Conservation (phyloP, 2,888 invertebrate species). For the Scaptodrosophila latifasciaeformis region DNA sequence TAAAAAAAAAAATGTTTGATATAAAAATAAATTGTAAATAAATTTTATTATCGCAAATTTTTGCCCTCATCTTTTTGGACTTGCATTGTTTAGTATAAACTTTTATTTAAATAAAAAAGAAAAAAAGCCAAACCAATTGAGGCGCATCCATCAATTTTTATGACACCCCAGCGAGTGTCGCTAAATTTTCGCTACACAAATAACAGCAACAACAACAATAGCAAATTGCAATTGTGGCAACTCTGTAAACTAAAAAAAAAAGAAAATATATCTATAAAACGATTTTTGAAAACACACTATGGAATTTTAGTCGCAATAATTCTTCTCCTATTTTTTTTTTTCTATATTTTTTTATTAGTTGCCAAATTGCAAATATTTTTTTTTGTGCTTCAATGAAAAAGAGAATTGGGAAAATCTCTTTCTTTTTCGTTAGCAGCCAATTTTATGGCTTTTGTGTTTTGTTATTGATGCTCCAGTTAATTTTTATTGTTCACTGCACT, state of each 20-base stretch:
- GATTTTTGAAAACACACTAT: conserved; percentile 32
- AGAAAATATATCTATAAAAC: conserved; percentile 16
- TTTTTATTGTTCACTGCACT: conserved; percentile 46
- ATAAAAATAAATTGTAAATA: conserved; percentile 8
- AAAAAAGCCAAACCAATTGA: background rate
- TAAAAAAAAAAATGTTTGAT: background rate
- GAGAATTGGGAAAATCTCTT: background rate
- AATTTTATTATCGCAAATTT: conserved; percentile 52
- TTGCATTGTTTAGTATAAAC: no score
- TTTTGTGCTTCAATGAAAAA: no score
- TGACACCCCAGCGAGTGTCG: conserved; percentile 52
- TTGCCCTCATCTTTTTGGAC: conserved; percentile 46
- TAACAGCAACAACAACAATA: background rate
- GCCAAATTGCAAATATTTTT: conserved; percentile 48
- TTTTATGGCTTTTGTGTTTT: conserved; percentile 55
- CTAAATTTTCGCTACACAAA: conserved; percentile 23
- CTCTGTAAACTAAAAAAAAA: conserved; percentile 18
- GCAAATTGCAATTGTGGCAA: background rate
- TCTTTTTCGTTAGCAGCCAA: conserved; percentile 54
- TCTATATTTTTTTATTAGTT: conserved; percentile 24
- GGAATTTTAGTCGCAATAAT: no score
- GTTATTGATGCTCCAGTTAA: conserved; percentile 58
- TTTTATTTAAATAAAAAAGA: no score
- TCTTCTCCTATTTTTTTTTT: background rate
- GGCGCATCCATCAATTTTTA: conserved; percentile 60